A percentile compares a stretch with the other conserved stretches of the same genome.
These are phyloP conservation scores for Andricus curvator DNA, from an alignment of 2,888 invertebrate genomes.

Conservation along the genomic window DNA sequence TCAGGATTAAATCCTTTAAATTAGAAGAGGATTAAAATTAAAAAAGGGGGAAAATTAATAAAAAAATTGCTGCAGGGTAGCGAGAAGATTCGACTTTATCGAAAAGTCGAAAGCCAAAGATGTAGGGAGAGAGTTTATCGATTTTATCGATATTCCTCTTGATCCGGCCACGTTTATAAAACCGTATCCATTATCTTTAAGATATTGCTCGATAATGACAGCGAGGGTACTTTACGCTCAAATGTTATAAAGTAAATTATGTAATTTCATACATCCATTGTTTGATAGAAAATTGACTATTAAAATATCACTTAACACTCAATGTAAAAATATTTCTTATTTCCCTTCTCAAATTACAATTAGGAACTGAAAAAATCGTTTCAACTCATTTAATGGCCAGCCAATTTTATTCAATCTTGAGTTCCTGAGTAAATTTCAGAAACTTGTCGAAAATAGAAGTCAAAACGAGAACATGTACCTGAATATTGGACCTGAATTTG, in stretches of 20 bases:
- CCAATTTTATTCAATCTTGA: slow-evolving; percentile 43
- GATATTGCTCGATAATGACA: slow-evolving; percentile 39
- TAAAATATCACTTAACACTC: slow-evolving; percentile 45
- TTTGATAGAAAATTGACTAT: slow-evolving; percentile 62
- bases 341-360: background rate
- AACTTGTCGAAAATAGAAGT: background rate
- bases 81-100: background rate
- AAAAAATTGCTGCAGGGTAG: background rate
- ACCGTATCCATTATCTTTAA: slow-evolving; percentile 35
- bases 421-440: background rate
- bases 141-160: slow-evolving; percentile 61
- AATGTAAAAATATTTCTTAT: slow-evolving; percentile 12
- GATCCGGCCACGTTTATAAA: slow-evolving; percentile 68
- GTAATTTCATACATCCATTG: slow-evolving; percentile 68
- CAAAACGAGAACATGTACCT: background rate
- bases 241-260: slow-evolving; percentile 63
- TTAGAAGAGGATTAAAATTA: background rate
- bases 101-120: slow-evolving; percentile 5
- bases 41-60: background rate
- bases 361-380: background rate
- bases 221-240: slow-evolving; percentile 65
- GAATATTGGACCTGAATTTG: background rate
- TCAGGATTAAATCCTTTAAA: background rate
- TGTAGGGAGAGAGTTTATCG: background rate
- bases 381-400: slow-evolving; percentile 4